A percentile compares a stretch with the other conserved stretches of the same genome.
Evolutionary conservation across 1,140 invertebrate species (phyloP).

Genomic region (Tenebrio molitor): DNA sequence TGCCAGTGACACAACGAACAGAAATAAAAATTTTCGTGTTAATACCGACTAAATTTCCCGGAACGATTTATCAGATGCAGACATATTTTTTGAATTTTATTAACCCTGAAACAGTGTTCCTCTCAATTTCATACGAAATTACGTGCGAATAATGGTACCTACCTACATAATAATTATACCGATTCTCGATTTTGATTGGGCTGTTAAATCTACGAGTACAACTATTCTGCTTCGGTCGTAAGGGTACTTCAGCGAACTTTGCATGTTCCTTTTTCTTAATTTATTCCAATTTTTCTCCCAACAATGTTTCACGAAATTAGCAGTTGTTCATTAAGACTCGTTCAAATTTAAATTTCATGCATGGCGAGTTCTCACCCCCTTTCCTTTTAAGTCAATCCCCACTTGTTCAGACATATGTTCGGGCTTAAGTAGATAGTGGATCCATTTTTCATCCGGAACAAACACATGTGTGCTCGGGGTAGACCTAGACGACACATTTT

Average conservation of each 20-base stretch:
- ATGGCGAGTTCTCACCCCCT: slow-evolving; percentile 31
- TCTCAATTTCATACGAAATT: not conserved
- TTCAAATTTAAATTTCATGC: slow-evolving; percentile 27
- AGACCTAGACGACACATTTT: slow-evolving; percentile 33
- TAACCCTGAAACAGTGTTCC: not conserved
- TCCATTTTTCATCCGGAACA: slow-evolving; percentile 40
- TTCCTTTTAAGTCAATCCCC: slow-evolving; percentile 8
- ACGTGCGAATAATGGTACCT: too few relatives aligned
- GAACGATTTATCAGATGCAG: slow-evolving; percentile 44
- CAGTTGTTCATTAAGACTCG: slow-evolving; percentile 6
- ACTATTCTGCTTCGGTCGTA: too few relatives aligned
- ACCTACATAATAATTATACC: too few relatives aligned
- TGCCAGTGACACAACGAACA: slow-evolving; percentile 35
- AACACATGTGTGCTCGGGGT: slow-evolving; percentile 27
- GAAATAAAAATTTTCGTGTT: slow-evolving; percentile 41
- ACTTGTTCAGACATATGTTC: slow-evolving; percentile 37
- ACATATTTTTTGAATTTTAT: slow-evolving; percentile 26
- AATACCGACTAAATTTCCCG: slow-evolving; percentile 33
- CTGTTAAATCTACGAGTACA: too few relatives aligned
- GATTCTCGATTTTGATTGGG: too few relatives aligned
- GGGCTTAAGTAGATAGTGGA: slow-evolving; percentile 34
- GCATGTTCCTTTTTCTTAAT: not conserved
- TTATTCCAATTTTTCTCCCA: not conserved
- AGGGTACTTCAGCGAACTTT: not conserved
- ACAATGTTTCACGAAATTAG: not conserved